These are phyloP conservation scores for Lonchura striata DNA, from an alignment of 2,113 vertebrate species.

Conservation along the genomic window DNA sequence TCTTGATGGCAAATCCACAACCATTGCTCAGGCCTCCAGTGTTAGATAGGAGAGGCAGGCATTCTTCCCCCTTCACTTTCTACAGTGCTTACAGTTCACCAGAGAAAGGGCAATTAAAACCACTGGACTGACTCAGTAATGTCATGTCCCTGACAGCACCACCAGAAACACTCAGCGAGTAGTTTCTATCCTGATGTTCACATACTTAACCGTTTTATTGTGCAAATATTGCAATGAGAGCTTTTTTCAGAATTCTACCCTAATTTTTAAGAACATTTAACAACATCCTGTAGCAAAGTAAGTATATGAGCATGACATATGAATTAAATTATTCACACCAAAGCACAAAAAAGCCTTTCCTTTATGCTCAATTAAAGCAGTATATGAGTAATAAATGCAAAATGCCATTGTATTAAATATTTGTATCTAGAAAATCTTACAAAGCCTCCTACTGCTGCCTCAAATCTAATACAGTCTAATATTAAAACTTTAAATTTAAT, in stretches of 20 bases:
- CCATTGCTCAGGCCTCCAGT: neutral
- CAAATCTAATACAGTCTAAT: conserved; percentile 32
- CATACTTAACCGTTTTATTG: neutral
- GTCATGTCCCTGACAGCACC: neutral
- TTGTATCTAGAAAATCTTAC: conserved; percentile 32
- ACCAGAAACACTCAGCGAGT: neutral
- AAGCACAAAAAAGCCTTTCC: neutral
- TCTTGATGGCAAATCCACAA: neutral
- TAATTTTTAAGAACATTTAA: neutral
- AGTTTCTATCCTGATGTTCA: neutral
- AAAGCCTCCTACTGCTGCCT: conserved; percentile 38
- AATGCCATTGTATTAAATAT: conserved; percentile 13
- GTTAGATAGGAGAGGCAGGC: neutral
- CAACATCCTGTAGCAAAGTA: neutral
- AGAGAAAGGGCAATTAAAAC: neutral
- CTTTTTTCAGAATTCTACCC: neutral
- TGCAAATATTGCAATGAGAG: neutral
- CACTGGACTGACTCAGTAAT: neutral
- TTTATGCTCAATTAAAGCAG: conserved; percentile 22
- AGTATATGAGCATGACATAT: neutral
- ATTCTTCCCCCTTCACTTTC: neutral
- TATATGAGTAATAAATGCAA: conserved; percentile 21
- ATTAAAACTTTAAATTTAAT: conserved; percentile 56
- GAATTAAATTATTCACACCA: neutral
- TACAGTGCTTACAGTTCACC: neutral